Percentiles rank a stretch among this genome's conserved stretches.
phyloP scores from a whole-genome alignment of 2,113 vertebrate species.

The Dromiciops gliroides region DNA sequence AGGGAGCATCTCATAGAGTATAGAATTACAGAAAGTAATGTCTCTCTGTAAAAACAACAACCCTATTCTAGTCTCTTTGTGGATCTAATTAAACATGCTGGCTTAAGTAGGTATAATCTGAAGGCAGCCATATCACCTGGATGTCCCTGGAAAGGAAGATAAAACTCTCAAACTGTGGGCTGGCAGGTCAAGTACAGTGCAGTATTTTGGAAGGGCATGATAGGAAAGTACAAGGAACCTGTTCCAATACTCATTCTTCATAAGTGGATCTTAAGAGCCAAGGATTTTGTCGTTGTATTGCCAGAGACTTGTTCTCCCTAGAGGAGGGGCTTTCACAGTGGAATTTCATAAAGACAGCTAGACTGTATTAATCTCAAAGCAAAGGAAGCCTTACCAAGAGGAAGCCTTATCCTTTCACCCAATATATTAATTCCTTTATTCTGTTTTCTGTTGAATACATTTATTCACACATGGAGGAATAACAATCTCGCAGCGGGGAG shows the following conservation, averaged over 20 bases:
- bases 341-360: not conserved
- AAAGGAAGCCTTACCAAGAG: not conserved
- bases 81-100: conserved; percentile 40
- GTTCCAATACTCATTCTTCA: conserved; percentile 39
- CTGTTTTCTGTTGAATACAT: conserved; percentile 56
- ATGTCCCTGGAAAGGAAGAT: not conserved
- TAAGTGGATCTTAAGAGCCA: not conserved
- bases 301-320: not conserved
- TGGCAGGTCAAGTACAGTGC: conserved; percentile 39
- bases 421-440: conserved; percentile 34
- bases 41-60: conserved; percentile 2
- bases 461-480: not conserved
- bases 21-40: conserved; percentile 48
- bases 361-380: not conserved
- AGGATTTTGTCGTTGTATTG: conserved; percentile 15
- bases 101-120: conserved; percentile 30
- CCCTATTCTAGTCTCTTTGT: conserved; percentile 38
- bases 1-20: not conserved
- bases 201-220: conserved; percentile 35
- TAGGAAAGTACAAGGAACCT: not conserved
- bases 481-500: not conserved
- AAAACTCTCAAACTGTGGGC: conserved; percentile 28
- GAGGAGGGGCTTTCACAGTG: not conserved
- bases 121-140: conserved; percentile 41
- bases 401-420: conserved; percentile 12